Conservation (phyloP, 2,888 invertebrate species). For the Hemistola chrysoprasaria region DNA sequence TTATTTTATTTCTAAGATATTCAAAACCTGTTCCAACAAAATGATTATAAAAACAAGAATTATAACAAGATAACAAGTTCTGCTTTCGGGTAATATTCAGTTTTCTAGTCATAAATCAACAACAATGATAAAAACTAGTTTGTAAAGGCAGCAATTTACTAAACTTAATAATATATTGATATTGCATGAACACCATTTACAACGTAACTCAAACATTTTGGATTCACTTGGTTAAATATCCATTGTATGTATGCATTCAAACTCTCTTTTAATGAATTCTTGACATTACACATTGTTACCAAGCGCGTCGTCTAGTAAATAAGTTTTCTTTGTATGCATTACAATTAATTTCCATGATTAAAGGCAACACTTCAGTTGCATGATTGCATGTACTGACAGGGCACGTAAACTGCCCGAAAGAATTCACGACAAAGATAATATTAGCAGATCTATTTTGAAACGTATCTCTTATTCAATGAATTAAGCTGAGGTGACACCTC, state of each 20-base stretch:
- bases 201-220: too few species aligned
- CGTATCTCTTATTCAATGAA: conserved; percentile 4
- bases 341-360: conserved; percentile 27
- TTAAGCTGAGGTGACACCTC: conserved; percentile 9
- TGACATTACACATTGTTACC: conserved; percentile 9
- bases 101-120: too few species aligned
- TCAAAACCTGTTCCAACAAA: too few species aligned
- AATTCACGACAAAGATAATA: conserved; percentile 3
- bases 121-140: too few species aligned
- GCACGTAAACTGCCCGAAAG: conserved; percentile 4
- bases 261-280: conserved; percentile 10
- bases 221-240: not conserved
- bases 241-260: conserved; percentile 1
- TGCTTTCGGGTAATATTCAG: too few species aligned
- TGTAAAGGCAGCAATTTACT: too few species aligned
- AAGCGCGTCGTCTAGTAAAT: conserved; percentile 10
- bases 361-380: conserved; percentile 14
- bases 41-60: too few species aligned
- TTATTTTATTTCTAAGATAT: too few species aligned
- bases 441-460: not conserved
- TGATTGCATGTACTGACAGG: conserved; percentile 11
- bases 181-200: too few species aligned
- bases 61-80: too few species aligned
- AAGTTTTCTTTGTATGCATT: conserved; percentile 30
- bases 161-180: too few species aligned